Evolutionary conservation across 92 coral and sea anemone genomes (phyloP).

Genomic region (Metridium senile): DNA sequence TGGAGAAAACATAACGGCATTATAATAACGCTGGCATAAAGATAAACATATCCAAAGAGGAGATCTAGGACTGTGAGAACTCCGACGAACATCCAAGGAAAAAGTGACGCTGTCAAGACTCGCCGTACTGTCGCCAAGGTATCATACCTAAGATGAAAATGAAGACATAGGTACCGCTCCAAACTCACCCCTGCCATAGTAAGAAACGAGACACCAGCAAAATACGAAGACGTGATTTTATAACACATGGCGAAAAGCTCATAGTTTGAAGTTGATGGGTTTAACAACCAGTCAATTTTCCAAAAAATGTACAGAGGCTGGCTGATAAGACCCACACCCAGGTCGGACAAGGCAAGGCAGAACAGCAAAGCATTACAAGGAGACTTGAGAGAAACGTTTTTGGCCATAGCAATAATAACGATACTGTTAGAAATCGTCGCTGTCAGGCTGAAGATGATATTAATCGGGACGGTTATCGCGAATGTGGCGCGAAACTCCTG

Average conservation of each 20-base stretch:
- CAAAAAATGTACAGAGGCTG: slow-evolving; percentile 27
- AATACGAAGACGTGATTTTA: background rate
- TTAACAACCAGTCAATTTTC: slow-evolving; percentile 22
- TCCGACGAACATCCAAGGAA: slow-evolving; percentile 8
- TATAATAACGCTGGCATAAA: background rate
- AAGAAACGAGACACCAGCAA: slow-evolving; percentile 16
- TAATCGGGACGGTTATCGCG: background rate
- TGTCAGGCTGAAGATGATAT: slow-evolving; percentile 1
- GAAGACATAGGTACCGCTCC: slow-evolving; percentile 18
- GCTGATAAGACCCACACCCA: slow-evolving; percentile 12
- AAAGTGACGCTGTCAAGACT: background rate
- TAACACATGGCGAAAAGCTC: background rate
- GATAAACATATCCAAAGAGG: background rate
- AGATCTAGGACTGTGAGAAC: background rate
- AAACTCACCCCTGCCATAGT: slow-evolving; percentile 19
- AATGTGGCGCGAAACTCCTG: background rate
- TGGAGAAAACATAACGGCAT: slow-evolving; percentile 16
- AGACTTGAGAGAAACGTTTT: background rate
- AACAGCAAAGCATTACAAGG: slow-evolving; percentile 18
- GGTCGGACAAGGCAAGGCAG: slow-evolving; percentile 13
- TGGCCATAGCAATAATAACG: slow-evolving; percentile 19
- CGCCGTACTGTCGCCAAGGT: background rate
- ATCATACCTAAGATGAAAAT: slow-evolving; percentile 27
- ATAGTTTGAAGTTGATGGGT: background rate
- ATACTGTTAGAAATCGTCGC: slow-evolving; percentile 1